phyloP scores from a whole-genome alignment of 2,888 invertebrate genomes.

The Portevinia maculata region DNA sequence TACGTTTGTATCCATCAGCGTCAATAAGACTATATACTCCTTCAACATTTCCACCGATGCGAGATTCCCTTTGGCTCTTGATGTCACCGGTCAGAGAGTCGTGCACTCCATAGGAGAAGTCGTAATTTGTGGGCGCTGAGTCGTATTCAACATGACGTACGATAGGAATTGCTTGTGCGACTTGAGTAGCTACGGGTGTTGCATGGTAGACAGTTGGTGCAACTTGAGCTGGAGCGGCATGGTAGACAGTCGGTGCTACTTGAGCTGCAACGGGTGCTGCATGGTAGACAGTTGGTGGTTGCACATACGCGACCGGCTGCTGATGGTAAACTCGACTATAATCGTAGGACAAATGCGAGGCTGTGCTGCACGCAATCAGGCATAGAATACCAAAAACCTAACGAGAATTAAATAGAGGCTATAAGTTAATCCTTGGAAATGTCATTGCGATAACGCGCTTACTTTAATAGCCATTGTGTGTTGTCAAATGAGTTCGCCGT shows the following conservation, averaged over 20 bases:
- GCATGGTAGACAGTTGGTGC: constrained; percentile 25
- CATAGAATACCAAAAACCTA: constrained; percentile 77
- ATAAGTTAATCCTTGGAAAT: constrained; percentile 24
- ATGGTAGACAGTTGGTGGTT: constrained; percentile 40
- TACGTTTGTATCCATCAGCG: constrained; percentile 84
- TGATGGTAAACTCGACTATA: constrained; percentile 77
- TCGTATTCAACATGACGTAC: constrained; percentile 76
- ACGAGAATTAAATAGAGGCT: constrained; percentile 20
- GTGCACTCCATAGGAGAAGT: constrained; percentile 84
- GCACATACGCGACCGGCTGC: constrained; percentile 63
- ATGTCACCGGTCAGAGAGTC: constrained; percentile 84
- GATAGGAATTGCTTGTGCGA: constrained; percentile 56
- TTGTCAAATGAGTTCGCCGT: constrained; percentile 46
- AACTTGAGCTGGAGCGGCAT: constrained; percentile 14
- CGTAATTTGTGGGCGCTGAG: constrained; percentile 81
- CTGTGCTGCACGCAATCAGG: constrained; percentile 77
- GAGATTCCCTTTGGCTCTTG: constrained; percentile 84
- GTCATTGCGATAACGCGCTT: constrained; percentile 13
- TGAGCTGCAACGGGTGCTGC: constrained; percentile 18
- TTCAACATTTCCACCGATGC: constrained; percentile 84
- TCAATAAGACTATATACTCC: constrained; percentile 84
- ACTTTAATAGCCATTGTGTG: constrained; percentile 59
- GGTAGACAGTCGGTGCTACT: constrained; percentile 19
- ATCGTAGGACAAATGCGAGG: constrained; percentile 78
- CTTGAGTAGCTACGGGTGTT: no score